phyloP scores from a whole-genome alignment of 2,113 vertebrate genomes.

The Xiphias gladius region DNA sequence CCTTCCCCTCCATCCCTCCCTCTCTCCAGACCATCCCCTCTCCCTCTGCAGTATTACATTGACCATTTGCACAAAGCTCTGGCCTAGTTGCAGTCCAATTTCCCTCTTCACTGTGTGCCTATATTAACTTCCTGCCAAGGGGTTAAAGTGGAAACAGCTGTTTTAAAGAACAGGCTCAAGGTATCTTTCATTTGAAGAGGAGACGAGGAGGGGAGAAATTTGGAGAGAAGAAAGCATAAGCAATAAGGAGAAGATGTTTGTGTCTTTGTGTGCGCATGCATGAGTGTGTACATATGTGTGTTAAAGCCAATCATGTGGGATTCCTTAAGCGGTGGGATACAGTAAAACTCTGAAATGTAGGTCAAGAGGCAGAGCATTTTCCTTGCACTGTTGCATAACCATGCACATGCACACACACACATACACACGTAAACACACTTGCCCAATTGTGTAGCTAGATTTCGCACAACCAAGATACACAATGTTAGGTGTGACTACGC shows the following conservation, averaged over 20 bases:
- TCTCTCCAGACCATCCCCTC: neutral
- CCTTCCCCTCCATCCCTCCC: no score
- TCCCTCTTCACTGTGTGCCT: conserved; percentile 10
- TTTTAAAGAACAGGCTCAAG: neutral
- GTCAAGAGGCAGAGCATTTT: conserved; percentile 59
- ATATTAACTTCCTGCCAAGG: conserved; percentile 31
- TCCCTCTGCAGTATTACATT: conserved; percentile 29
- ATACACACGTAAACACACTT: neutral
- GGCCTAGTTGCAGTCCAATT: conserved; percentile 27
- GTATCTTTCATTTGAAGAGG: neutral
- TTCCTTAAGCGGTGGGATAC: conserved; percentile 58
- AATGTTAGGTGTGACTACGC: conserved; percentile 3
- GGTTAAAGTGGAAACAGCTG: conserved; percentile 25
- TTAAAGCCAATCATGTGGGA: conserved; percentile 41
- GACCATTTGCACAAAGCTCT: conserved; percentile 40
- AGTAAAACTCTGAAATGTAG: conserved; percentile 63
- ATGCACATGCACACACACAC: neutral
- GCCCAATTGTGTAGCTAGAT: conserved; percentile 8
- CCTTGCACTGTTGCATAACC: conserved; percentile 64
- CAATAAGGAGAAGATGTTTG: neutral
- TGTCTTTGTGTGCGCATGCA: neutral
- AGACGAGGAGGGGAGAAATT: neutral
- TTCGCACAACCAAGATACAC: conserved; percentile 6
- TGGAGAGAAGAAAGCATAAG: neutral
- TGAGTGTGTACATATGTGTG: neutral